Base-by-base conservation (phyloP, 1,140 invertebrate species). In the Neodiprion lecontei region DNA sequence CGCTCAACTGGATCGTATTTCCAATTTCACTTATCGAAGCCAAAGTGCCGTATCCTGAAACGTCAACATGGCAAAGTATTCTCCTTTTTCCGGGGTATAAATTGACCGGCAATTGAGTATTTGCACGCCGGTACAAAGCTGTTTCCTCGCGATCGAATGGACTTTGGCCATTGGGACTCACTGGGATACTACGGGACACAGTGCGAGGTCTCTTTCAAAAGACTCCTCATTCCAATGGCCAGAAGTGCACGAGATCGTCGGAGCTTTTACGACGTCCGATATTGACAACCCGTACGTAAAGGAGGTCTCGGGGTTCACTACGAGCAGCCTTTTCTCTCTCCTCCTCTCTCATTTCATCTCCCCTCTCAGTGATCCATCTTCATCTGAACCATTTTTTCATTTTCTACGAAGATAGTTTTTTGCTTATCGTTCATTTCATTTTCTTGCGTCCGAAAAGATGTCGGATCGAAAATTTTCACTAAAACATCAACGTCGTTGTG, bases 41-140 rank as follows among this genome's bases (percentile, higher is more conserved):
- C 53, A 17, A 61, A 14, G 53, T 61, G 53, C 53, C 28, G 28
- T 40, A 40, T 40, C 28, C 28, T 40, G 28, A 5, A 40, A 40
- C 28, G 28, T 40, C 28, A 40, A 40, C 28, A 40, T 40, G 28
- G 28, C 28, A 5, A 0, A 40, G 28, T 40, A 40, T 40, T 5
- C 28, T 40, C 28, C 53, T 61, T 17, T 61, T 61, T 17, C 53
- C 3, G 3, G 53, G 9, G 11, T 61, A 61, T 17, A 61, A 61
- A 61, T 61, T 17, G 53, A 61, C 53, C 53, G 53, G 53, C 53
- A 61, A 61, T 61, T 17, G 53, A 61, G 53, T 61, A 61, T 61
- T 5, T 61, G 53, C 53, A 17, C 11, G n/a, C n/a, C 7, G 53
- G 53, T 61, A 61, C n/a, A 12, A 61, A 61, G 53, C 53, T 61